Percentiles rank a stretch among this genome's conserved stretches.
These are phyloP conservation scores for Phasia obesa DNA, from an alignment of 2,888 invertebrate species.

Conservation along the genomic window DNA sequence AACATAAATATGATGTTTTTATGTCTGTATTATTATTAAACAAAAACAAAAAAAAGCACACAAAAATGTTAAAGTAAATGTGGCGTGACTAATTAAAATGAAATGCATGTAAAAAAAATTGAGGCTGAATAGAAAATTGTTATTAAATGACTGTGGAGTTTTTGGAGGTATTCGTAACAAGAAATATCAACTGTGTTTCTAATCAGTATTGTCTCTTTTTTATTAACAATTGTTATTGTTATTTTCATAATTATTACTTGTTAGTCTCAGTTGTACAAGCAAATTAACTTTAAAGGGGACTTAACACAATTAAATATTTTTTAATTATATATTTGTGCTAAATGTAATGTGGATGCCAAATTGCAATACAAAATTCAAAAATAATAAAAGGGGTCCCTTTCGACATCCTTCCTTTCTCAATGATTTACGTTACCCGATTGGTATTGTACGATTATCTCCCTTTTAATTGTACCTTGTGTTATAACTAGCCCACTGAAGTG, in stretches of 20 bases:
- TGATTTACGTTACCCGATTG: no score
- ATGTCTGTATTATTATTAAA: slow-evolving; percentile 47
- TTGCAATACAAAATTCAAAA: no score
- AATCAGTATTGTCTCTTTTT: slow-evolving; percentile 33
- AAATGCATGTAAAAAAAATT: slow-evolving; percentile 25
- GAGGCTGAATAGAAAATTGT: slow-evolving; percentile 16
- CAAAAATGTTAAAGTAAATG: slow-evolving; percentile 48
- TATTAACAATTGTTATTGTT: slow-evolving; percentile 18
- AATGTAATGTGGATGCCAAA: background rate
- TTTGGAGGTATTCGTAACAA: slow-evolving; percentile 28
- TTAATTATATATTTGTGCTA: background rate
- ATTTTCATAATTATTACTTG: slow-evolving; percentile 38
- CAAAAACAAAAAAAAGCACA: background rate
- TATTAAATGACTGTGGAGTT: slow-evolving; percentile 10
- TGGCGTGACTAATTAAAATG: slow-evolving; percentile 69
- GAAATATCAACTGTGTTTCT: slow-evolving; percentile 47
- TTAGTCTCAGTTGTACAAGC: background rate
- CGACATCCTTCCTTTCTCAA: no score
- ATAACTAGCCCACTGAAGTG: no score
- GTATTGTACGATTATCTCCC: no score
- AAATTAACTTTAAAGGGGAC: slow-evolving; percentile 21
- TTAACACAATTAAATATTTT: background rate
- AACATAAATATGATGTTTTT: background rate
- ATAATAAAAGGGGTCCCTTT: no score
- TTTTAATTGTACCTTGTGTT: no score